Percentiles rank a stretch among this genome's conserved stretches.
phyloP scores from a whole-genome alignment of 2,888 invertebrate species.

The Chrysolina oricalcia region DNA sequence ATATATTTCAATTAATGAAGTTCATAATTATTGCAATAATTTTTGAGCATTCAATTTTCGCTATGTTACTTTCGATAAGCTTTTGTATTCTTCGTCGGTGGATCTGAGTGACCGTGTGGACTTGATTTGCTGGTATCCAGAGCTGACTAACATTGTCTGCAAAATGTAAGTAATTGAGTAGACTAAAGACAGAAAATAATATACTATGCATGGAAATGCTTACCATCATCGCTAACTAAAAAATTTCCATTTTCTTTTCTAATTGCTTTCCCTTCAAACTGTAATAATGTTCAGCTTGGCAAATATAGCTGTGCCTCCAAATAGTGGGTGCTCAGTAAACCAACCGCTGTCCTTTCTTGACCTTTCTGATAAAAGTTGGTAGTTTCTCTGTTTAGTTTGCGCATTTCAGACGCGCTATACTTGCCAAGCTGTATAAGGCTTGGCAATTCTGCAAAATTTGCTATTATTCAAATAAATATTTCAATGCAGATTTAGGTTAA shows the following conservation, averaged over 20 bases:
- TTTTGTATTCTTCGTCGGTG: constrained; percentile 1
- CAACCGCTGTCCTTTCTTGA: background rate
- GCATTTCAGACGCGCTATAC: too few species aligned
- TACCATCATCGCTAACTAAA: background rate
- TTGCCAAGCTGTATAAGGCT: too few species aligned
- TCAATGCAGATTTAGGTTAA: too few species aligned
- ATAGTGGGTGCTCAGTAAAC: too few species aligned
- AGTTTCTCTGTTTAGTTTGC: too few species aligned
- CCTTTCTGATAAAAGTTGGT: too few species aligned
- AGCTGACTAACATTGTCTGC: constrained; percentile 6
- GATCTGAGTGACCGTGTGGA: background rate
- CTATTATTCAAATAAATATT: too few species aligned
- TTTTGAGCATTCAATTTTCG: background rate
- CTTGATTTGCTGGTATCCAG: constrained; percentile 4
- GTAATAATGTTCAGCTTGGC: too few species aligned
- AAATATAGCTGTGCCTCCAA: too few species aligned
- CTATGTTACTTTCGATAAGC: background rate
- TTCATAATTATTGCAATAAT: too few species aligned
- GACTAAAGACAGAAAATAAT: background rate
- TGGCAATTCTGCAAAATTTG: too few species aligned
- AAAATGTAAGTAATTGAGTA: background rate
- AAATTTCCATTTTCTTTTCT: constrained; percentile 7
- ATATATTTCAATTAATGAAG: too few species aligned
- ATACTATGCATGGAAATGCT: background rate
- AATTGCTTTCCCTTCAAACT: background rate